Evolutionary conservation across 2,888 invertebrate species (phyloP), one percentile per base, ranked within the genome.

Genomic region (Hirtodrosophila alboralis): DNA sequence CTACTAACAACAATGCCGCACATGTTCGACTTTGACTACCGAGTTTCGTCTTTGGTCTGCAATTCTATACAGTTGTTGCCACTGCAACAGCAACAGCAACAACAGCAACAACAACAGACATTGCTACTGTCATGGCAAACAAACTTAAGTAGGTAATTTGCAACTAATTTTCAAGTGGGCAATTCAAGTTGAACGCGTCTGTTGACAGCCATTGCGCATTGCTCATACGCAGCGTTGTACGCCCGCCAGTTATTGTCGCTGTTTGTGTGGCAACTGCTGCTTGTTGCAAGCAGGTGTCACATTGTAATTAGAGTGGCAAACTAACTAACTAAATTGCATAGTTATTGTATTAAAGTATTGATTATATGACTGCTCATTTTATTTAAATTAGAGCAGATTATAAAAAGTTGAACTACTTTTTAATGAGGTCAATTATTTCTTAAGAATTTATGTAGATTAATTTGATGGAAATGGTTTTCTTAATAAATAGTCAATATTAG

Each of bases 131-230:
- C 65, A 64, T 26, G 52, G 63, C 80, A 83, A 80, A 83, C 80
- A 79, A 63, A 79, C 80, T 85, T 81, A 81, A 85, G 80, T 75
- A 85, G 80, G 84, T 85, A 81, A 81, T 85, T 85, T 81, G 80
- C 80, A 81, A 81, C 86, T 81, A 81, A 81, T 81, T 85, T 71
- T 75, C 76, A 71, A 85, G 80, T 79, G 80, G 60, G 37, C 64
- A 74, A 61, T 61, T 73, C 60, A 74, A 70, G 49, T 66, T 62
- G 48, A 64, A 64, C 54, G 72, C 60, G 21, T 31, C 18, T 58
- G 57, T 59, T 69, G 52, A 57, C 57, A 61, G 16, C 27, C 56
- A 44, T 41, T 40, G 37, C 56, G 9, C 36, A 75, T 67, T 74
- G 75, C 71, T 63, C 75, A 75, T 75, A 75, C 56, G 71, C 75